Base-by-base conservation (phyloP, 2,888 invertebrate genomes). In the Gari tellinella region DNA sequence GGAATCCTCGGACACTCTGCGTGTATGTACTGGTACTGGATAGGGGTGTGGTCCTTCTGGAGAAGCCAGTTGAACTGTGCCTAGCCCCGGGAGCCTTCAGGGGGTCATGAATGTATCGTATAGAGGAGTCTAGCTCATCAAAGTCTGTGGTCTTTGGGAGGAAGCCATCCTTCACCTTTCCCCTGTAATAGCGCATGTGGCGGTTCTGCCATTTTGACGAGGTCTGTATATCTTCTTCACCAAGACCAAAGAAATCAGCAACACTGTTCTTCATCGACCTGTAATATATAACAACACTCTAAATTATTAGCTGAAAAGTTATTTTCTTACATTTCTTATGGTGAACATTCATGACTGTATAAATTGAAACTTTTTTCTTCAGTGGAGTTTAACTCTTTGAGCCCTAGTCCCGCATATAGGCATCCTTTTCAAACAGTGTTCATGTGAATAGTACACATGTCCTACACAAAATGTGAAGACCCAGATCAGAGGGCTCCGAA, bases 231-330 rank as follows among this genome's bases (percentile, higher is more conserved):
- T 96, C 96, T 84, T 95, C 95, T 88, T 95, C 95, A 88, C 95
- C 95, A 67, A 97, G 95, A 21, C 96, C 97, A 91, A 97, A 96
- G 93, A 97, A 97, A 84, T 95, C 95, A 65, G 96, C 95, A 66
- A 96, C 95, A 91, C 96, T 96, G 83, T 95, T 94, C 90, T 95
- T 95, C 89, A 96, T 94, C 92, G 95, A 96, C 89, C 94, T 94
- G 85, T 1, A 85, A 85, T n/a, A 46, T 26, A 40, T 17, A 5
- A 25, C 7, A 49, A 21, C n/a, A n/a, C n/a, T n/a, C n/a, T n/a
- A n/a, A n/a, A n/a, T n/a, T n/a, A n/a, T n/a, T n/a, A n/a, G n/a
- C n/a, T n/a, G n/a, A n/a, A n/a, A n/a, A n/a, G n/a, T n/a, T n/a
- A n/a, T n/a, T n/a, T n/a, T n/a, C n/a, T n/a, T n/a, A n/a, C n/a